Percentiles rank a stretch among this genome's conserved stretches.
Conservation (phyloP, 1,140 invertebrate genomes). For the Monochamus saltuarius region DNA sequence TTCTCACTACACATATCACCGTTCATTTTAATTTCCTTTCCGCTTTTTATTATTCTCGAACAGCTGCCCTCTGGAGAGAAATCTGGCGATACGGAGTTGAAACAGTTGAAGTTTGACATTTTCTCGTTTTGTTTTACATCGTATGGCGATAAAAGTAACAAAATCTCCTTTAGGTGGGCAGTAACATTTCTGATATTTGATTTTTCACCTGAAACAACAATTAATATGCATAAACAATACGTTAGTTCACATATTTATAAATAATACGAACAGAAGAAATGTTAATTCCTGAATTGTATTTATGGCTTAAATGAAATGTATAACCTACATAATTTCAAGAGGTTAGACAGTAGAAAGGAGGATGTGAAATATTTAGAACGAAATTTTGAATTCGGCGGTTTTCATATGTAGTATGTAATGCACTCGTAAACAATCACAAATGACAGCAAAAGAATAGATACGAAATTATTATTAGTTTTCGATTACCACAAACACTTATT, state of each 20-base stretch:
- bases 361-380: not conserved
- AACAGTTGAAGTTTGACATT: conserved; percentile 13
- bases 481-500: no score
- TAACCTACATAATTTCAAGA: not conserved
- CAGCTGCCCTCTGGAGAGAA: not conserved
- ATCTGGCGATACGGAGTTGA: not conserved
- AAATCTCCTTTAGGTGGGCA: conserved; percentile 28
- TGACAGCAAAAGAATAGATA: conserved; percentile 35
- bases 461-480: conserved; percentile 11
- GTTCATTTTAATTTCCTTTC: conserved; percentile 29
- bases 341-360: not conserved
- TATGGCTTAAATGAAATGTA: conserved; percentile 1
- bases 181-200: conserved; percentile 25
- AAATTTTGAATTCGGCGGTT: conserved; percentile 44
- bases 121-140: conserved; percentile 8
- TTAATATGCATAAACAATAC: no score
- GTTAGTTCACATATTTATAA: no score
- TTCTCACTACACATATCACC: conserved; percentile 23
- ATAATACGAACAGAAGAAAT: not conserved
- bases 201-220: conserved; percentile 16
- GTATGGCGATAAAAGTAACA: conserved; percentile 2
- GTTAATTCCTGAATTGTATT: not conserved
- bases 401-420: conserved; percentile 35
- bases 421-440: conserved; percentile 48
- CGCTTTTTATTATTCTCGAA: conserved; percentile 5